Base-by-base conservation (phyloP, 1,140 invertebrate genomes). In the Cydia pomonella region DNA sequence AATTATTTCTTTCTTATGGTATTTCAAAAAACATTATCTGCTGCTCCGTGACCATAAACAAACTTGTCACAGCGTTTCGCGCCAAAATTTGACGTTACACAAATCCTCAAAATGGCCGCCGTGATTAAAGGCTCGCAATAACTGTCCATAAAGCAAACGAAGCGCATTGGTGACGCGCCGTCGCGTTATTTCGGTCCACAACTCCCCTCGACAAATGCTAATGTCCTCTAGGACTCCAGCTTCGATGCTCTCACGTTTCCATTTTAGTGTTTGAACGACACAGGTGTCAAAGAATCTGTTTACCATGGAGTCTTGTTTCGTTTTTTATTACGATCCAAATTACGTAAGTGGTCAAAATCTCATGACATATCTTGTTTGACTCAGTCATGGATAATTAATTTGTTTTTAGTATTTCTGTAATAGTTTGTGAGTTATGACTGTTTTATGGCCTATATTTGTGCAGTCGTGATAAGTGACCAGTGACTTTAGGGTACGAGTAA, bases 201-300 rank as follows among this genome's bases (percentile, higher is more conserved):
- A 79, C 84, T 84, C 89, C 87, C 81, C 88, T 84, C 87, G 82
- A 86, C 86, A 92, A 92, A 90, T 92, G 90, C 90, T 92, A 92
- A 92, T 85, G 90, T 88, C 88, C 88, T 89, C 86, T 87, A 86
- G 88, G 87, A 84, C 84, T 84, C 84, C 84, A 84, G 84, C 75
- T 79, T 72, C 76, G 75, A 74, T 76, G 62, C 62, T 76, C 73
- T 78, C 74, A 74, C 47, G 75, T n/a, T 77, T 72, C 72, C 62
- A 77, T 77, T 77, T 75, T 62, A 77, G 75, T 77, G 72, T 77
- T 71, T 50, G 63, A 73, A 63, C 27, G 82, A 83, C 80, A 81
- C 69, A 75, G 77, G 78, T 74, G 77, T 79, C 74, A 73, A 73
- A 73, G 27, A 59, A 62, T 50, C 47, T n/a, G 53, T 10, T 59